Evolutionary conservation across 2,797 vertebrate species (phyloP).

Genomic region (Linurgus olivaceus): DNA sequence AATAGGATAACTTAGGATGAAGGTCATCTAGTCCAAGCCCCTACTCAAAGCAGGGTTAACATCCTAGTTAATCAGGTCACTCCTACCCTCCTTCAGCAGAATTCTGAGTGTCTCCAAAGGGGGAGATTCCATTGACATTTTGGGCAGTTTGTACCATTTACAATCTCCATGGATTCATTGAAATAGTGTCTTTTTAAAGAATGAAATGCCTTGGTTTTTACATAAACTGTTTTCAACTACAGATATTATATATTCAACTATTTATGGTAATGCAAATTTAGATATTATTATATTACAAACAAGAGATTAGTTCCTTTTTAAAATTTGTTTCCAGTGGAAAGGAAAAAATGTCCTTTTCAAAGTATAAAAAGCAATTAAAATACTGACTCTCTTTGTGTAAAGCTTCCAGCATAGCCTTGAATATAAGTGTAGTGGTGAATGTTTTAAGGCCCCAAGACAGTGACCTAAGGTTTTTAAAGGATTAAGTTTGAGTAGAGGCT

Average conservation of each 20-base stretch:
- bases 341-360: not conserved
- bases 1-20: not conserved
- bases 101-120: not conserved
- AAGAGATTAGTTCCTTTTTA: not conserved
- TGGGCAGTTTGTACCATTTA: not conserved
- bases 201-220: not conserved
- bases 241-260: not conserved
- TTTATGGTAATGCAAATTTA: not conserved
- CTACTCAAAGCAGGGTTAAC: not conserved
- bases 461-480: conserved; percentile 4
- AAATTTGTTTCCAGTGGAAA: not conserved
- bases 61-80: not conserved
- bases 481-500: conserved; percentile 19
- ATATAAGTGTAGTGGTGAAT: not conserved
- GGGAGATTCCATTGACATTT: not conserved
- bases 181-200: not conserved
- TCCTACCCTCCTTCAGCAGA: not conserved
- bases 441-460: conserved; percentile 29
- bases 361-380: not conserved
- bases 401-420: not conserved
- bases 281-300: not conserved
- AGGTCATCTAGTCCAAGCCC: not conserved
- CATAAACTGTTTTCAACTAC: not conserved
- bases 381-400: not conserved
- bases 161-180: not conserved